Base-by-base conservation (phyloP, 2,797 vertebrate species). In the Kryptolebias ocellatus region DNA sequence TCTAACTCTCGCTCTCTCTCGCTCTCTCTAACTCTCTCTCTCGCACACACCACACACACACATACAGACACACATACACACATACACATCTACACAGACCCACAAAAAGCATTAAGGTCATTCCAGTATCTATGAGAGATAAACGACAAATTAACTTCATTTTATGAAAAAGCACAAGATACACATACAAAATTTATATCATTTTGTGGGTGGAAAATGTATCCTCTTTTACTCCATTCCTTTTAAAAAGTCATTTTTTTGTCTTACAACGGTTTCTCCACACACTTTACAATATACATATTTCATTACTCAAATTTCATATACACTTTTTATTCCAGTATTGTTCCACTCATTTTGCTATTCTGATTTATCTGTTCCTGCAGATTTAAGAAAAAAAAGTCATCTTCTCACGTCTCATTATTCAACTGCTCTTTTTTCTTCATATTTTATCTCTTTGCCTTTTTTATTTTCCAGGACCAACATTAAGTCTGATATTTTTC, bases 81-180 rank as follows among this genome's bases (percentile, higher is more conserved):
- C 59, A 70, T 50, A 67, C 67, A 72, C 53, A 91, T 80, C 69
- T 78, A 72, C 86, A 89, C 76, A 54, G 81, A 86, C 6, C 55
- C 83, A 85, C 56, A 65, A 28, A 44, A 69, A 37, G 24, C 64
- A 60, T 58, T n/a, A 83, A 76, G 67, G 72, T 79, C 65, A 79
- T 67, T 71, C 50, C 24, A 63, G 65, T 78, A 70, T 90, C 76
- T 80, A 46, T 71, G 85, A 90, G 88, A 88, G 90, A 92, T 90
- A 89, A 92, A 89, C 63, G 31, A 80, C 73, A 83, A 57, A 84
- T 74, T 73, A 74, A 79, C 73, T 29, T 75, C 73, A 88, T 89
- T 87, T 63, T 49, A 16, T 47, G 12, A 81, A 71, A 47, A 71
- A 62, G 42, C 58, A 61, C 65, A 80, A 63, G 66, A 74, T 5